These are phyloP conservation scores for Aromia moschata DNA, from an alignment of 2,888 invertebrate genomes.

Conservation along the genomic window DNA sequence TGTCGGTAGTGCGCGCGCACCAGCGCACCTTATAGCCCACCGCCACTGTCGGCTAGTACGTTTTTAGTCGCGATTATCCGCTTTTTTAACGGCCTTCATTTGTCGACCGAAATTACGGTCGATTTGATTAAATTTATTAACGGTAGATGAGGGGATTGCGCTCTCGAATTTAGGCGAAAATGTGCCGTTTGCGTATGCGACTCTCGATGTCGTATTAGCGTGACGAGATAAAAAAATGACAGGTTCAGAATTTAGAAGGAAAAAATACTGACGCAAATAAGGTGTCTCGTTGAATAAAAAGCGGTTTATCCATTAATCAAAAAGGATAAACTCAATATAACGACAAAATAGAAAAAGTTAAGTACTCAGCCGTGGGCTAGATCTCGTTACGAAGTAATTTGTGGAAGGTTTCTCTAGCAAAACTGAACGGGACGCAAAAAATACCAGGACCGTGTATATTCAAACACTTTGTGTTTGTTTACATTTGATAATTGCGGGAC, in stretches of 20 bases:
- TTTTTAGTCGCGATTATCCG: constrained; percentile 41
- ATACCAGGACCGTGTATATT: no score
- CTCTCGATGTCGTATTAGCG: neutral
- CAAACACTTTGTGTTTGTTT: no score
- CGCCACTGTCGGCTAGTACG: no score
- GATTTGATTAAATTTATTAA: constrained; percentile 39
- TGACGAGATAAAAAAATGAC: neutral
- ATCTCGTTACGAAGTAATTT: no score
- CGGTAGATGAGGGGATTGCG: neutral
- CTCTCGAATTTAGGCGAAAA: neutral
- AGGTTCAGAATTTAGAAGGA: neutral
- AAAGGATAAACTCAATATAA: no score
- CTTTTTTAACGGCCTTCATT: constrained; percentile 43
- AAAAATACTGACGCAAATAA: neutral
- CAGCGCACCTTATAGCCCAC: no score
- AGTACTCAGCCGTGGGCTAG: neutral
- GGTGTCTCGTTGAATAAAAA: neutral
- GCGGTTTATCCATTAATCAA: neutral
- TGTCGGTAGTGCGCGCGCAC: no score
- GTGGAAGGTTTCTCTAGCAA: no score
- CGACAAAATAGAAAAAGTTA: neutral
- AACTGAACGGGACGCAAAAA: no score
- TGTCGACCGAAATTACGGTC: constrained; percentile 41
- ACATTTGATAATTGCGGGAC: no score
- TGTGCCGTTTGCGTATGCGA: neutral